phyloP scores from a whole-genome alignment of 1,140 invertebrate genomes.

The Lasioglossum albipes region DNA sequence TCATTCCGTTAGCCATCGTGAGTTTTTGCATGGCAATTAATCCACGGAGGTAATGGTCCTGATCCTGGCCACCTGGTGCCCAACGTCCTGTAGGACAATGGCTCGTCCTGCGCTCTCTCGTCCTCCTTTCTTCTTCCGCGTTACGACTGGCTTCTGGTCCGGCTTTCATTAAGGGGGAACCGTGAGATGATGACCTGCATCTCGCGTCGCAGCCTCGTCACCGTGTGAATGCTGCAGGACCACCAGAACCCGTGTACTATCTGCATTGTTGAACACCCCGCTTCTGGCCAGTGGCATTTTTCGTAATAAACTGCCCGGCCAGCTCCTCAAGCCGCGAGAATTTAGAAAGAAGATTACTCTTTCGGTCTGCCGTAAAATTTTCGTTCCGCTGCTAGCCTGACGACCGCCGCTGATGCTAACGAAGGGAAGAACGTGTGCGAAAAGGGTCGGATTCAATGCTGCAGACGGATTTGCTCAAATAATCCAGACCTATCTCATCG shows the following conservation, averaged over 20 bases:
- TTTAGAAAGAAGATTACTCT: conserved; percentile 33
- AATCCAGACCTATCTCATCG: no score
- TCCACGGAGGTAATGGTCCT: conserved; percentile 69
- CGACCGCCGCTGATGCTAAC: neutral
- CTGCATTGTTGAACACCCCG: conserved; percentile 26
- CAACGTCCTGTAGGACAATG: conserved; percentile 70
- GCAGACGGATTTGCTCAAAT: no score
- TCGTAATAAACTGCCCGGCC: conserved; percentile 8
- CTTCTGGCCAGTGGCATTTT: conserved; percentile 10
- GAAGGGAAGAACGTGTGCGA: neutral
- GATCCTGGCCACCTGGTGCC: conserved; percentile 70
- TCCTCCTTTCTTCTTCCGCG: conserved; percentile 35
- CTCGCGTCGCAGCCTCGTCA: conserved; percentile 44
- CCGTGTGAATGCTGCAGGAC: conserved; percentile 14
- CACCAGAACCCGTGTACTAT: conserved; percentile 1
- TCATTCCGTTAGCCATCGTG: conserved; percentile 69
- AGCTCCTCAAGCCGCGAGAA: conserved; percentile 2
- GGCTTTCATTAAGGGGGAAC: conserved; percentile 57
- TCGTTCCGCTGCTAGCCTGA: neutral
- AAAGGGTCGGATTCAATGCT: no score
- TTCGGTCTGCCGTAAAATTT: neutral
- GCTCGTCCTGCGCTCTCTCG: conserved; percentile 32
- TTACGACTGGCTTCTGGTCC: conserved; percentile 49
- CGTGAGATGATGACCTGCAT: conserved; percentile 65
- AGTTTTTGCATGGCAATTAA: conserved; percentile 75